Percentiles rank a stretch among this genome's conserved stretches.
These are phyloP conservation scores for Pachyramphus minor DNA, from an alignment of 2,113 vertebrate genomes.

Conservation along the genomic window DNA sequence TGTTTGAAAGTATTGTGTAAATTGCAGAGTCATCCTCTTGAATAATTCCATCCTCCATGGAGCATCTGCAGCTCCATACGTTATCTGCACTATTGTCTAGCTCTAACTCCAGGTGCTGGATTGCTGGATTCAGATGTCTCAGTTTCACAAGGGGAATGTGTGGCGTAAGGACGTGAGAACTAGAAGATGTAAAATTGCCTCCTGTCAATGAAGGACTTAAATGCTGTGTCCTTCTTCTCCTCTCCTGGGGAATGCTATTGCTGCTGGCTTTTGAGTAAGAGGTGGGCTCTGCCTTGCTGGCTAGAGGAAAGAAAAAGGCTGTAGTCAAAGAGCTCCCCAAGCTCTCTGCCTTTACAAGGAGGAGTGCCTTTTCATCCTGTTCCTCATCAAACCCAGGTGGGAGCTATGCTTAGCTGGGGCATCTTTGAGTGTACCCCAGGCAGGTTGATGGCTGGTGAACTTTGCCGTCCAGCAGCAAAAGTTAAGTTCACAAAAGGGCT, in stretches of 20 bases:
- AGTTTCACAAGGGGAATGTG: accelerated
- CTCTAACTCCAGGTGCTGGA: neutral
- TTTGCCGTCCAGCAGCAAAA: neutral
- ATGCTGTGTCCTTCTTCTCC: neutral
- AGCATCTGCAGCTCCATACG: neutral
- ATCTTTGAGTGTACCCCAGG: neutral
- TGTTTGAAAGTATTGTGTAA: neutral
- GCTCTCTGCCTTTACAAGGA: neutral
- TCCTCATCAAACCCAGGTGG: neutral
- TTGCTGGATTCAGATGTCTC: neutral
- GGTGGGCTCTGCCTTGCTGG: neutral
- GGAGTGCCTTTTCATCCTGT: neutral
- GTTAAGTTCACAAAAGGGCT: neutral
- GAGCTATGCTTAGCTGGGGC: neutral
- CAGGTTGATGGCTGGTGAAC: neutral
- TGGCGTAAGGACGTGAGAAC: accelerated
- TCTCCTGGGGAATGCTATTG: neutral
- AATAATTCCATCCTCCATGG: neutral
- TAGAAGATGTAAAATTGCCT: neutral
- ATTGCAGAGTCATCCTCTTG: neutral
- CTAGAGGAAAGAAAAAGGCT: neutral
- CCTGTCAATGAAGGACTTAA: neutral
- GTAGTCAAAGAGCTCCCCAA: neutral
- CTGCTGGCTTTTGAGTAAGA: neutral
- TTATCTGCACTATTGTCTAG: neutral